phyloP scores from a whole-genome alignment of 2,888 invertebrate genomes.

The Macrophya alboannulata region DNA sequence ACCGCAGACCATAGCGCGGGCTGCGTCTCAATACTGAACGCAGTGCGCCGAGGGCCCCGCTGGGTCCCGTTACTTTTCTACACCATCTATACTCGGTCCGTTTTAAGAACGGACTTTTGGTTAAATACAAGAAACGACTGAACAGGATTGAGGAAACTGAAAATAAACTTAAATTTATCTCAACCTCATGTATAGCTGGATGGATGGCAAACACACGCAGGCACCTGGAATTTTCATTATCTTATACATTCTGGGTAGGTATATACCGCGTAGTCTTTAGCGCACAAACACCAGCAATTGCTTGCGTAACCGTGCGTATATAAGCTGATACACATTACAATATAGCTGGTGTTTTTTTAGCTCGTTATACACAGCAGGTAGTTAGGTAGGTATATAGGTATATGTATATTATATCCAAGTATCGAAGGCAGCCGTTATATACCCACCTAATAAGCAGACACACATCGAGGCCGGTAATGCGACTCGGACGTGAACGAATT shows the following conservation, averaged over 20 bases:
- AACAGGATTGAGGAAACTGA: not conserved
- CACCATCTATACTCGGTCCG: constrained; percentile 51
- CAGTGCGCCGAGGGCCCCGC: constrained; percentile 56
- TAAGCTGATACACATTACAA: not conserved
- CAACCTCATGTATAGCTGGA: not conserved
- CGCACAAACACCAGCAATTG: too few relatives aligned
- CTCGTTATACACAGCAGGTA: not conserved
- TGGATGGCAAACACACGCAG: not conserved
- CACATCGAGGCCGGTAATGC: not conserved
- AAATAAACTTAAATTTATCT: not conserved
- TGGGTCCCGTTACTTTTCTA: constrained; percentile 49
- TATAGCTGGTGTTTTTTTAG: not conserved
- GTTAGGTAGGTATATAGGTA: too few relatives aligned
- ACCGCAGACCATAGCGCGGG: constrained; percentile 60
- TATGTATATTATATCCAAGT: not conserved
- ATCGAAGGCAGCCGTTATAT: constrained; percentile 33
- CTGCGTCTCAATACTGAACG: constrained; percentile 61
- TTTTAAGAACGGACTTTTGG: constrained; percentile 32
- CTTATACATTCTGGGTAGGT: not conserved
- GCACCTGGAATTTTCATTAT: constrained; percentile 24
- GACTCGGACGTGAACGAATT: constrained; percentile 40
- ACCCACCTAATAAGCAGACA: constrained; percentile 24
- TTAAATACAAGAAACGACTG: constrained; percentile 12
- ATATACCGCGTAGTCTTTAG: not conserved
- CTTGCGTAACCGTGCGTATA: not conserved